Percentiles rank a stretch among this genome's conserved stretches.
Evolutionary conservation across 2,797 vertebrate species (phyloP).

Genomic region (Cyprinodon diabolis): DNA sequence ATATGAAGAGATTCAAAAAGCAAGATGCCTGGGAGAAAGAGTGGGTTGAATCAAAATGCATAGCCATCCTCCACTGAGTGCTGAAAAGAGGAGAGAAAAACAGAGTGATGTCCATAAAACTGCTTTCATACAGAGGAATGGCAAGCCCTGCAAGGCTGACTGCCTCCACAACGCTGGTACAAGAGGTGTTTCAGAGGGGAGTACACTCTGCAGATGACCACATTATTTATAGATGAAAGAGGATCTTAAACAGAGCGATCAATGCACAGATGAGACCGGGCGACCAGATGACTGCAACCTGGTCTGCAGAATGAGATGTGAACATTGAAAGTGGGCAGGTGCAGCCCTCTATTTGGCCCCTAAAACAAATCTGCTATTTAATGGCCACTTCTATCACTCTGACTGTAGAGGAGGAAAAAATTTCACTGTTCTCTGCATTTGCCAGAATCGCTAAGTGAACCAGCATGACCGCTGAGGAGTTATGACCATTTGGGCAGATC

Average conservation of each 20-base stretch:
- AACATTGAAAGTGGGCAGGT: slow-evolving; percentile 51
- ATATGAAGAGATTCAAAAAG: slow-evolving; percentile 21
- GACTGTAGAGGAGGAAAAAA: slow-evolving; percentile 4
- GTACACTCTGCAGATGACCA: slow-evolving; percentile 61
- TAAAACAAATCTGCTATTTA: slow-evolving; percentile 58
- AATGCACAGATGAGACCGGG: slow-evolving; percentile 69
- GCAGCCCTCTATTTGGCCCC: slow-evolving; percentile 35
- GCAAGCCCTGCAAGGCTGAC: slow-evolving; percentile 62
- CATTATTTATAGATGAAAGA: slow-evolving; percentile 80
- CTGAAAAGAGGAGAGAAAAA: slow-evolving; percentile 10
- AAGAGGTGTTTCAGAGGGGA: slow-evolving; percentile 48
- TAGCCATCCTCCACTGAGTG: slow-evolving; percentile 34
- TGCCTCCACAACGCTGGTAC: slow-evolving; percentile 41
- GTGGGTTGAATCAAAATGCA: slow-evolving; percentile 39
- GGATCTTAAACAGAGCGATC: slow-evolving; percentile 70
- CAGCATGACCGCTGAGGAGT: slow-evolving; percentile 40
- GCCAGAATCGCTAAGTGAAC: slow-evolving; percentile 53
- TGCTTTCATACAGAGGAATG: slow-evolving; percentile 68
- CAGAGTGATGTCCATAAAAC: slow-evolving; percentile 62
- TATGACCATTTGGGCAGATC: slow-evolving; percentile 45
- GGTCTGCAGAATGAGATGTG: slow-evolving; percentile 44
- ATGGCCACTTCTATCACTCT: slow-evolving; percentile 40
- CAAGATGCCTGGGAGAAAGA: slow-evolving; percentile 13
- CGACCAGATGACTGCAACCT: slow-evolving; percentile 49
- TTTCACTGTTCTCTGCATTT: slow-evolving; percentile 41